A percentile compares a stretch with the other conserved stretches of the same genome.
Conservation (phyloP, 2,888 invertebrate species). For the Microctonus brassicae region DNA sequence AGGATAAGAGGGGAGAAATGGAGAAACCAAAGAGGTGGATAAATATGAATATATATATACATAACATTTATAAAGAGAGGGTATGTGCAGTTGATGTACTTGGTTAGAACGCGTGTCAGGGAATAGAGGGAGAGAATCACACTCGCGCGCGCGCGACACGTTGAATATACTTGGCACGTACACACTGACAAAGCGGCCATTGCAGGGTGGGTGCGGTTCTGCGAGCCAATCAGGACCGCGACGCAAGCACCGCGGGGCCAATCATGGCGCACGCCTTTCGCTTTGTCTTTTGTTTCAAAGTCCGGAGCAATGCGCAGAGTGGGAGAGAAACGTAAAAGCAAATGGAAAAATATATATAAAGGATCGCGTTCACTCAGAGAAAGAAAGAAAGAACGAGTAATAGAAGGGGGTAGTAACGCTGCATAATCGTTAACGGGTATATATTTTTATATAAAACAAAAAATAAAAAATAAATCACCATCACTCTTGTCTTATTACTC, state of each 20-base stretch:
- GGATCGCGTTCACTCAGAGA: no score
- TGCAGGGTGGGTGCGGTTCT: conserved; percentile 70
- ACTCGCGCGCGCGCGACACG: conserved; percentile 41
- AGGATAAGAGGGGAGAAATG: conserved; percentile 29
- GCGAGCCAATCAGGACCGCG: conserved; percentile 67
- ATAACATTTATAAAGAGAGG: conserved; percentile 26
- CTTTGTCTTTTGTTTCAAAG: conserved; percentile 65
- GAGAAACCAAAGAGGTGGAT: conserved; percentile 25
- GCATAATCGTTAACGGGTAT: conserved; percentile 66
- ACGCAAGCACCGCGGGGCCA: conserved; percentile 63
- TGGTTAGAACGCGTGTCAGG: conserved; percentile 44
- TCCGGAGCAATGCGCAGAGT: conserved; percentile 18
- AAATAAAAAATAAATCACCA: conserved; percentile 24
- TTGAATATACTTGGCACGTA: conserved; percentile 54
- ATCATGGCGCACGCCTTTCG: conserved; percentile 61
- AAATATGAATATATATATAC: neutral
- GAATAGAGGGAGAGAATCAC: no score
- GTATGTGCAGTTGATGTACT: neutral
- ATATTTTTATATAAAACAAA: conserved; percentile 55
- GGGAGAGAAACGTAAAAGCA: conserved; percentile 46
- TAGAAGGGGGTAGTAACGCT: conserved; percentile 32
- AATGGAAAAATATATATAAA: no score
- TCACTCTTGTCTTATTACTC: conserved; percentile 13
- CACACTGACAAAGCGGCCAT: conserved; percentile 68
- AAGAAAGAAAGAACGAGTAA: conserved; percentile 53